Conservation (phyloP, 2,888 invertebrate genomes). For the Boloria selene region DNA sequence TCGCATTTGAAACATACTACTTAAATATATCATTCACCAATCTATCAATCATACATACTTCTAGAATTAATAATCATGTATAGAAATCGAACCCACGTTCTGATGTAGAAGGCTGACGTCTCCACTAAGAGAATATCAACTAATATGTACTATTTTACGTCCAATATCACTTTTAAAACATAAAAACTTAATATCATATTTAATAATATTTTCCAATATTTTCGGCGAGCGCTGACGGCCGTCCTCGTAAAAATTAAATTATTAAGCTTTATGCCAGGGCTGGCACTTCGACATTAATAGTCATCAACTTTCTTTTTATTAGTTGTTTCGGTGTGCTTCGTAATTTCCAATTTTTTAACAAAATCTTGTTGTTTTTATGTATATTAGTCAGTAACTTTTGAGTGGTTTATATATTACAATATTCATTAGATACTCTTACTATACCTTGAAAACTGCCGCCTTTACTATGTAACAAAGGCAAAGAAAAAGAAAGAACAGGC, state of each 20-base stretch:
- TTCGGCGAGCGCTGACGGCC: conserved; percentile 9
- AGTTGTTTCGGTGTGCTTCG: conserved; percentile 5
- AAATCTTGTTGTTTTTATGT: not conserved
- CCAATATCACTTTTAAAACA: conserved; percentile 7
- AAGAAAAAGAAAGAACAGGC: no score
- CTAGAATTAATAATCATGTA: no score
- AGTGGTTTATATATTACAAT: no score
- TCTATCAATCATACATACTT: no score
- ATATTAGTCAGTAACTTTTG: no score
- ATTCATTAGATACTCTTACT: no score
- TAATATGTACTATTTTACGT: not conserved
- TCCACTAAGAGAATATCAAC: not conserved
- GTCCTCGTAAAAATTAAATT: conserved; percentile 22
- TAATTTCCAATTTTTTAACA: not conserved
- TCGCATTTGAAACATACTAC: no score
- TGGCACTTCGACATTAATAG: conserved; percentile 12
- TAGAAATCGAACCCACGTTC: no score
- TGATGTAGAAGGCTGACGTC: no score
- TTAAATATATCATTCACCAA: no score
- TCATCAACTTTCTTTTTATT: conserved; percentile 20
- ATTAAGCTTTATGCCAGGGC: conserved; percentile 14
- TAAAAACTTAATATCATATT: conserved; percentile 21
- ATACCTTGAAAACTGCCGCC: no score
- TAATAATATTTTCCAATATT: conserved; percentile 19
- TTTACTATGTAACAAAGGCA: no score